Percentiles rank a stretch among this genome's conserved stretches.
These are phyloP conservation scores for Cataglyphis altisquamis DNA, from an alignment of 2,888 invertebrate genomes.

Conservation along the genomic window DNA sequence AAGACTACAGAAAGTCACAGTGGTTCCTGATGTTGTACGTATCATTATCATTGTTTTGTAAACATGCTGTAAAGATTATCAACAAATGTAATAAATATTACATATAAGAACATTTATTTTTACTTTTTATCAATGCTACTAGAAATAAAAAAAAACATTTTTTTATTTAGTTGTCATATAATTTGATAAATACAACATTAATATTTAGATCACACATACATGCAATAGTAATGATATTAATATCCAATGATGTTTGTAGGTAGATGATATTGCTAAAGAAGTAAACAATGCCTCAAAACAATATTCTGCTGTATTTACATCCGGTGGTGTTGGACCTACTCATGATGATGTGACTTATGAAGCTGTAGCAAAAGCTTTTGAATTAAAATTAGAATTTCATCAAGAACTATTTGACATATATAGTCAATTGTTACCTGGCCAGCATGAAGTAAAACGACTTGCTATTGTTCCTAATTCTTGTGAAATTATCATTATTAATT, in stretches of 20 bases:
- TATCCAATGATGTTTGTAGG: slow-evolving; percentile 66
- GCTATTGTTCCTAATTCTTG: slow-evolving; percentile 78
- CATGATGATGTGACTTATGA: slow-evolving; percentile 91
- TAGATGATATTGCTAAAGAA: slow-evolving; percentile 88
- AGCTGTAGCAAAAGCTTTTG: slow-evolving; percentile 87
- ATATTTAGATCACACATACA: not conserved
- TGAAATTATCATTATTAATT: slow-evolving; percentile 75
- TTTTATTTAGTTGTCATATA: not conserved
- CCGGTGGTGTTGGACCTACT: slow-evolving; percentile 90
- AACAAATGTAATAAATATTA: not conserved
- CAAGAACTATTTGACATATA: slow-evolving; percentile 80
- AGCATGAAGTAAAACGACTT: slow-evolving; percentile 74
- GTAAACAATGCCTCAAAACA: slow-evolving; percentile 85
- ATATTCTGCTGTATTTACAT: slow-evolving; percentile 88
- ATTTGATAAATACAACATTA: not conserved
- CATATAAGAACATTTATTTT: not conserved
- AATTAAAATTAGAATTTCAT: slow-evolving; percentile 80
- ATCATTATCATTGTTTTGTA: slow-evolving; percentile 18
- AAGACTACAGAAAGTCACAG: slow-evolving; percentile 79
- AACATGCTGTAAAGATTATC: not conserved
- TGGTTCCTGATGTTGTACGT: slow-evolving; percentile 87
- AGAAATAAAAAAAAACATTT: not conserved
- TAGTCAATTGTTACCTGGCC: slow-evolving; percentile 68
- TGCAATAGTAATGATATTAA: not conserved
- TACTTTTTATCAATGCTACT: not conserved